Percentiles rank a stretch among this genome's conserved stretches.
These are phyloP conservation scores for Limnephilus lunatus DNA, from an alignment of 2,888 invertebrate species.

Conservation along the genomic window DNA sequence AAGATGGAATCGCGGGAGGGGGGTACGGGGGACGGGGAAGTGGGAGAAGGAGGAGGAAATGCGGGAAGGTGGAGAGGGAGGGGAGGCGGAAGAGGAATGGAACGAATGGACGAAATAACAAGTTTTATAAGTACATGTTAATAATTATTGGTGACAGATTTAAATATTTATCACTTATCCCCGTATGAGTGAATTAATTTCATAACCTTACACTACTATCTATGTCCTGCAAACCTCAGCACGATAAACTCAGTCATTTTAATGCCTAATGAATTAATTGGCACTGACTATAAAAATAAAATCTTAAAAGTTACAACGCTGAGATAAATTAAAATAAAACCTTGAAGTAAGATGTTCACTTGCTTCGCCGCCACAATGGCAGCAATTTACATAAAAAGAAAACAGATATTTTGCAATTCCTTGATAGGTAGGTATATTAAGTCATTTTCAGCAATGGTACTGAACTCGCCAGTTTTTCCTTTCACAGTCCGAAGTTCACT, in stretches of 20 bases:
- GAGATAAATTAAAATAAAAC: neutral
- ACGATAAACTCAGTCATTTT: neutral
- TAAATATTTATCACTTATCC: too few species aligned
- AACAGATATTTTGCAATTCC: neutral
- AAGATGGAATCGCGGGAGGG: too few species aligned
- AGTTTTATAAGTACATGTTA: too few species aligned
- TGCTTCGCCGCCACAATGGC: neutral
- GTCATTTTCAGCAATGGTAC: constrained; percentile 4
- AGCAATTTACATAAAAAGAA: neutral
- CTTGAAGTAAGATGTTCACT: neutral
- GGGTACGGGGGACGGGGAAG: too few species aligned
- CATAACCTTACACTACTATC: neutral
- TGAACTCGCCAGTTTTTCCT: neutral
- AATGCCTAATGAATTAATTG: neutral
- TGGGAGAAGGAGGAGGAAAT: too few species aligned
- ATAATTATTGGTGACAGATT: too few species aligned
- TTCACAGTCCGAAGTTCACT: constrained; percentile 16
- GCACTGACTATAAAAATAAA: neutral
- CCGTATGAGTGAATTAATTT: neutral
- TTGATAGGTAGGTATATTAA: neutral
- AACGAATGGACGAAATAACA: too few species aligned
- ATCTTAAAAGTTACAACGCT: neutral
- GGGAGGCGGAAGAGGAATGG: too few species aligned
- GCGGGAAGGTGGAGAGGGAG: too few species aligned
- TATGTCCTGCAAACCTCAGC: neutral